Conservation (phyloP, 2,888 invertebrate genomes). For the Augochlorella aurata region DNA sequence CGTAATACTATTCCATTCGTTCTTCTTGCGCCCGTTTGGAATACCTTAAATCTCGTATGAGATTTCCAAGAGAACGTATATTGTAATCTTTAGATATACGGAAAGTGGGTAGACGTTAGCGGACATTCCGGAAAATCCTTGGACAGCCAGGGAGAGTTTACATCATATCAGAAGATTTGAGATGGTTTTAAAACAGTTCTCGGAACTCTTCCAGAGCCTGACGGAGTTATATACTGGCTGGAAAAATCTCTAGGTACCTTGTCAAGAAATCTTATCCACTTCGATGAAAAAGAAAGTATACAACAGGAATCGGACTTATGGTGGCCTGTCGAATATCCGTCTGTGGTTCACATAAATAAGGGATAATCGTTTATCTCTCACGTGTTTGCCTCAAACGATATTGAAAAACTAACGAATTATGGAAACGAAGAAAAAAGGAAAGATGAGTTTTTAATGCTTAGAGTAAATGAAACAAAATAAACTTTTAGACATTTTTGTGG, state of each 20-base stretch:
- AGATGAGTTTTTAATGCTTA: too few species aligned
- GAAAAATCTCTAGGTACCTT: background rate
- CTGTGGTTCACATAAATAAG: too few species aligned
- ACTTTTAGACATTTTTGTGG: too few species aligned
- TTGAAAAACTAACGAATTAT: background rate
- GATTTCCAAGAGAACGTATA: background rate
- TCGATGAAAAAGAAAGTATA: background rate
- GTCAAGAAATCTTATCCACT: background rate
- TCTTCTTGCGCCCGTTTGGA: background rate
- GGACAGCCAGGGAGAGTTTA: slow-evolving; percentile 1
- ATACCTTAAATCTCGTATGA: background rate
- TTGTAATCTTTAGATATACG: background rate
- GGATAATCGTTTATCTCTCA: too few species aligned
- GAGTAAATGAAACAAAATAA: too few species aligned
- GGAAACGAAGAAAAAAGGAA: too few species aligned
- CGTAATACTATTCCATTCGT: background rate
- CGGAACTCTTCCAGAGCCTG: background rate
- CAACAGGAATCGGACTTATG: background rate
- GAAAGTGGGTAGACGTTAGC: background rate
- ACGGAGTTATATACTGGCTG: slow-evolving; percentile 6
- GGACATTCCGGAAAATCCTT: background rate
- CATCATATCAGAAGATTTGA: slow-evolving; percentile 19
- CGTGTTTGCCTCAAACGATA: background rate
- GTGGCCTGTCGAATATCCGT: background rate
- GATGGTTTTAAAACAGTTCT: slow-evolving; percentile 23